Base-by-base conservation (phyloP, 2,888 invertebrate genomes). In the Keiferia lycopersicella region DNA sequence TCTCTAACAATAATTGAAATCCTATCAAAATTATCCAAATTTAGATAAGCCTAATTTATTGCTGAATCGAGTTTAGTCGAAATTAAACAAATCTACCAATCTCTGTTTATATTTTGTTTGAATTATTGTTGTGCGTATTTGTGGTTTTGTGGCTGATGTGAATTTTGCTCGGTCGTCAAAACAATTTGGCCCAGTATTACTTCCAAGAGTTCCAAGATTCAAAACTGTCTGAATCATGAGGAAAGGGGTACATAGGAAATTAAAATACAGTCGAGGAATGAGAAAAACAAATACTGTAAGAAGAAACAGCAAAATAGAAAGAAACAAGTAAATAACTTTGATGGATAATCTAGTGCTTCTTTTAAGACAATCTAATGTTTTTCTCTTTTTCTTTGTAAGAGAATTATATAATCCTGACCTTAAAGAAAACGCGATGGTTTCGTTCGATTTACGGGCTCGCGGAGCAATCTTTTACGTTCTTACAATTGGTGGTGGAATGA, bases 221-320 rank as follows among this genome's bases (percentile, higher is more conserved):
- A 56, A 56, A 34, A 56, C 30, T 22, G 26, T 56, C 61, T 65
- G 60, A 65, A 65, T 65, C 63, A 63, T 61, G 63, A 56, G 57
- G 62, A 65, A 63, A 41, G 48, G 20, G 62, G 51, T 22, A 59
- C 38, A 14, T 10, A 53, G 45, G 30, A 39, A 61, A 65, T 65
- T 63, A 56, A 63, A 62, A 39, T 63, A 22, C 56, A 56, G 56
- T 45, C 53, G 51, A 34, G 38, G 51, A 18, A 26, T 51, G 62
- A n/a, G 48, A 45, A 62, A 63, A 56, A 48, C 45, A 50, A 61
- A 20, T 18, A 34, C 22, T 48, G 16, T 18, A 22, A 41, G 41
- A 18, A 65, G 57, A 64, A 60, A 61, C 41, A 64, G 61, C 16
- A 53, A 30, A 16, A 61, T 18, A 64, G 53, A 56, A 56, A 53